Conservation (phyloP, 1,140 invertebrate genomes). For the Bombus difficillimus region DNA sequence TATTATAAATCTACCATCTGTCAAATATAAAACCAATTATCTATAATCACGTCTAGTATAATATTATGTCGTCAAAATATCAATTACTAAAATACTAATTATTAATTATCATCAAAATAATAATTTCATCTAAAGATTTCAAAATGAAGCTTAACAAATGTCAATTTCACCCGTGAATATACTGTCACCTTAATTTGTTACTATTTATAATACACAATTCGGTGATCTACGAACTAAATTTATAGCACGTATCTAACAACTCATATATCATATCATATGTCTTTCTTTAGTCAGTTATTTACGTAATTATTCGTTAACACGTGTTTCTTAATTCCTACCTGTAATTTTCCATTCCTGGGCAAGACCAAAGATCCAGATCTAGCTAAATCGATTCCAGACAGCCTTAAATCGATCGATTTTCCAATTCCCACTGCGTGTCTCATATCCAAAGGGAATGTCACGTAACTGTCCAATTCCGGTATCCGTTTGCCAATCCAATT, state of each 20-base stretch:
- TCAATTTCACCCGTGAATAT: neutral
- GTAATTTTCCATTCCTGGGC: constrained; percentile 67
- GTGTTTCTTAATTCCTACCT: constrained; percentile 55
- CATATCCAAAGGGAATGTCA: constrained; percentile 74
- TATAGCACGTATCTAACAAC: no score
- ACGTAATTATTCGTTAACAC: neutral
- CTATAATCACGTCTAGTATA: neutral
- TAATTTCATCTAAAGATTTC: neutral
- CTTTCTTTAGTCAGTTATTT: no score
- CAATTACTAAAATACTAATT: no score
- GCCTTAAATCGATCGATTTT: constrained; percentile 28
- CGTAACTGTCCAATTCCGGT: constrained; percentile 68
- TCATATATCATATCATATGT: no score
- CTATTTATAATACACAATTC: neutral
- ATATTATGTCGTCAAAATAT: no score
- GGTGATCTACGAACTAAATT: neutral
- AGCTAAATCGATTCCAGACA: constrained; percentile 75
- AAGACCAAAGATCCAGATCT: constrained; percentile 73
- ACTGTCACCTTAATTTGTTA: neutral
- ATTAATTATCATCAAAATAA: neutral
- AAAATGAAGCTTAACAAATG: neutral
- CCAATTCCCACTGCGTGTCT: constrained; percentile 74
- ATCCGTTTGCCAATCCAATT: constrained; percentile 73
- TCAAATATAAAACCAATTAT: neutral
- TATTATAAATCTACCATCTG: no score